Evolutionary conservation across 2,888 invertebrate species (phyloP).

Genomic region (Tetragnatha montana): DNA sequence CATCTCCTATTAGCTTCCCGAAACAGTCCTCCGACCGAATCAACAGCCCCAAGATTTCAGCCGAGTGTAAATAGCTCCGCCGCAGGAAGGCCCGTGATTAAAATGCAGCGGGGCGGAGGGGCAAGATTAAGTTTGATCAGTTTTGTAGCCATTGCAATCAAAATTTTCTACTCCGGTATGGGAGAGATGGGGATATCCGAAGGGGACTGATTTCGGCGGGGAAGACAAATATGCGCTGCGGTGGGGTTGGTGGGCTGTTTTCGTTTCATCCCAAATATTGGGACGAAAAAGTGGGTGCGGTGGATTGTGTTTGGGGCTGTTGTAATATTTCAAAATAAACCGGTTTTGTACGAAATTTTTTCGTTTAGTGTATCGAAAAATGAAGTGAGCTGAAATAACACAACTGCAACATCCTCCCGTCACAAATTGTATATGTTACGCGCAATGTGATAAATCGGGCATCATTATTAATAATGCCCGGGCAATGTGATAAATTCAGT

Average conservation of each 20-base stretch:
- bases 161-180: conserved; percentile 29
- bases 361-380: too few species aligned
- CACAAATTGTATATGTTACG: too few species aligned
- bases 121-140: conserved; percentile 52
- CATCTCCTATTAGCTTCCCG: conserved; percentile 31
- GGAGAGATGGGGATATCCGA: background rate
- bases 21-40: conserved; percentile 11
- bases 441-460: too few species aligned
- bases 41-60: conserved; percentile 47
- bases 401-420: too few species aligned
- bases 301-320: too few species aligned
- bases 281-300: too few species aligned
- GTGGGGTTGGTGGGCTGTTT: background rate
- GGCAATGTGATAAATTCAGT: too few species aligned
- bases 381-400: too few species aligned
- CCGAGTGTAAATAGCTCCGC: conserved; percentile 37
- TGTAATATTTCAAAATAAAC: too few species aligned
- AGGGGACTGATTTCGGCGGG: background rate
- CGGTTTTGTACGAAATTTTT: too few species aligned
- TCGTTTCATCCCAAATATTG: background rate
- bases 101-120: conserved; percentile 34
- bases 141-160: conserved; percentile 42
- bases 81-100: conserved; percentile 27
- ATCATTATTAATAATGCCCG: too few species aligned
- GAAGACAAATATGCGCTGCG: background rate